Conservation (phyloP, 2,797 vertebrate genomes). For the Hydrolagus colliei region DNA sequence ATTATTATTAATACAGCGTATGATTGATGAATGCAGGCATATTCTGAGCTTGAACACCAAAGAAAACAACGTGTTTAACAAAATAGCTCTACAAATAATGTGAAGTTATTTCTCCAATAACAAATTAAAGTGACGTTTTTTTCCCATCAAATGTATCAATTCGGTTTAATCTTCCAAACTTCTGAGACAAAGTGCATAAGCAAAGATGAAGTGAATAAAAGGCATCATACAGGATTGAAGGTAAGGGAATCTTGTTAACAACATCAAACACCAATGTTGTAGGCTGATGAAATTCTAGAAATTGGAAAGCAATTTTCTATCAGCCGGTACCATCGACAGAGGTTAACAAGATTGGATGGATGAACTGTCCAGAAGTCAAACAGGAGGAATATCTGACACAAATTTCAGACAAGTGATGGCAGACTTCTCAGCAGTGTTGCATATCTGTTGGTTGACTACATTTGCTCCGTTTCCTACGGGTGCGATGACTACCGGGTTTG, state of each 20-base stretch:
- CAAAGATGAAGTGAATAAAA: neutral
- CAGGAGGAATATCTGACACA: constrained; percentile 22
- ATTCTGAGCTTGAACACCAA: too few relatives aligned
- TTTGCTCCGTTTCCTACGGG: neutral
- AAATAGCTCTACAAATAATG: too few relatives aligned
- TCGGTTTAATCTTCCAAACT: too few relatives aligned
- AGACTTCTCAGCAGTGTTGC: neutral
- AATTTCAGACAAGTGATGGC: constrained; percentile 5
- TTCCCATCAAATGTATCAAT: too few relatives aligned
- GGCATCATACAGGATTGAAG: neutral
- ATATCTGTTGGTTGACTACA: neutral
- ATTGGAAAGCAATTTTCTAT: neutral
- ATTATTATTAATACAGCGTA: too few relatives aligned
- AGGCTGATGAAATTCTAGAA: neutral
- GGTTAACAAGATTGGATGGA: neutral
- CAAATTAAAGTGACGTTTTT: too few relatives aligned
- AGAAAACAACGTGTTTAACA: too few relatives aligned
- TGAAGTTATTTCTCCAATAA: too few relatives aligned
- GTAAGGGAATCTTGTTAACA: neutral
- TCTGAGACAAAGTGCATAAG: neutral
- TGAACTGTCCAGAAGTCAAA: neutral
- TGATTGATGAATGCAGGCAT: too few relatives aligned
- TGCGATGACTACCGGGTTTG: neutral
- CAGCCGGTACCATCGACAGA: neutral
- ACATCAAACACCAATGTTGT: neutral